Conservation (phyloP, 2,888 invertebrate genomes). For the Amphipyra tragopoginis region DNA sequence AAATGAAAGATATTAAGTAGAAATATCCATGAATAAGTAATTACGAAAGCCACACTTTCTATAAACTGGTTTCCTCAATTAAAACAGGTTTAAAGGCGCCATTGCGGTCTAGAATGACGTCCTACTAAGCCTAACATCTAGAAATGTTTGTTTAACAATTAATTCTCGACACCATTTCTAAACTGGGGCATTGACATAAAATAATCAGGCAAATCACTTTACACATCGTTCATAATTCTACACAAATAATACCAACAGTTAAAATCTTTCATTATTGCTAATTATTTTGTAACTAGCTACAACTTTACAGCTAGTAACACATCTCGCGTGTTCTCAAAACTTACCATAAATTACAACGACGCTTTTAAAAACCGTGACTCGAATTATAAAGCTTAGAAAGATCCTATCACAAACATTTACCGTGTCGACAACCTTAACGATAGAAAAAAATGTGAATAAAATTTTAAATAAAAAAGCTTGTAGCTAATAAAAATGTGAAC, state of each 20-base stretch:
- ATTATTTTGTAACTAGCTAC: too few relatives aligned
- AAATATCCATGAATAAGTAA: constrained; percentile 42
- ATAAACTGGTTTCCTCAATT: constrained; percentile 60
- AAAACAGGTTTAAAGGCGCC: constrained; percentile 53
- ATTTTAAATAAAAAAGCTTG: constrained; percentile 36
- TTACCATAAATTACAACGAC: constrained; percentile 10
- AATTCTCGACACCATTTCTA: constrained; percentile 9
- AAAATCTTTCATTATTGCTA: too few relatives aligned
- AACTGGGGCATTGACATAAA: too few relatives aligned
- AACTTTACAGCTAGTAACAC: not conserved
- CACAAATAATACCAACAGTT: not conserved
- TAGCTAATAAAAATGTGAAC: constrained; percentile 17
- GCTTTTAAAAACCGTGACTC: constrained; percentile 34
- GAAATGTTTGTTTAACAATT: constrained; percentile 22
- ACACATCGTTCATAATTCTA: too few relatives aligned
- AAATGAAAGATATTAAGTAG: constrained; percentile 8
- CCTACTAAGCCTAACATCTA: constrained; percentile 32
- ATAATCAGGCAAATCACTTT: too few relatives aligned
- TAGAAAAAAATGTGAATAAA: constrained; percentile 15
- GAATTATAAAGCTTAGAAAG: constrained; percentile 29
- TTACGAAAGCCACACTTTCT: constrained; percentile 63
- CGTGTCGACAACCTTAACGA: constrained; percentile 23
- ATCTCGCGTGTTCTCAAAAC: not conserved
- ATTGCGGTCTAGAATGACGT: constrained; percentile 36
- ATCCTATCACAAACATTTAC: constrained; percentile 39